These are phyloP conservation scores for Pinna nobilis DNA, from an alignment of 1,140 invertebrate genomes.

Conservation along the genomic window DNA sequence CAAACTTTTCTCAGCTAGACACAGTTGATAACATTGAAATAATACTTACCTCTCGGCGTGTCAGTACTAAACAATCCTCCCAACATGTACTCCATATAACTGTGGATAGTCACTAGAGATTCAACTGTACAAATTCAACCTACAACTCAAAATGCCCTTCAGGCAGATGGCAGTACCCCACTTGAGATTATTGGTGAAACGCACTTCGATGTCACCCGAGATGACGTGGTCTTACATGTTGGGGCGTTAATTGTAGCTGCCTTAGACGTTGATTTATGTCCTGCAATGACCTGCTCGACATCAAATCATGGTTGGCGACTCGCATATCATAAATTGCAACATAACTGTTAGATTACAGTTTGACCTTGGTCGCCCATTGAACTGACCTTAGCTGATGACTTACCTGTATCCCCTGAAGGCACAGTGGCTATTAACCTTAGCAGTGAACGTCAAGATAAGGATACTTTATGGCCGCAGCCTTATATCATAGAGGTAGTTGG, in stretches of 20 bases:
- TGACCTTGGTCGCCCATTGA: background rate
- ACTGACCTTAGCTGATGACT: background rate
- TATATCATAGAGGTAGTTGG: background rate
- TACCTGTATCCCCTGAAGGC: background rate
- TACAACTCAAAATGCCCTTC: slow-evolving; percentile 29
- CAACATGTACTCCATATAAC: slow-evolving; percentile 29
- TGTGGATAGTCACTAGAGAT: slow-evolving; percentile 24
- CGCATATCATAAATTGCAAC: background rate
- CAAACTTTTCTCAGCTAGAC: background rate
- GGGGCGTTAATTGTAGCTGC: slow-evolving; percentile 41
- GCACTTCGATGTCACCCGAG: slow-evolving; percentile 21
- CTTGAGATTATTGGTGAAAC: slow-evolving; percentile 35
- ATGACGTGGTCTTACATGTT: slow-evolving; percentile 1
- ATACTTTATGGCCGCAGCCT: background rate
- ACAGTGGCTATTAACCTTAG: background rate
- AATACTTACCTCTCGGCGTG: background rate
- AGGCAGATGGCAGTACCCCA: slow-evolving; percentile 42
- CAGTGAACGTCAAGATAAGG: background rate
- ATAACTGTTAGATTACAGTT: background rate
- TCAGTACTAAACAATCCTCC: slow-evolving; percentile 38
- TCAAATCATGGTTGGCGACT: slow-evolving; percentile 13
- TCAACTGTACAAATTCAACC: background rate
- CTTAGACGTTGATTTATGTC: slow-evolving; percentile 45
- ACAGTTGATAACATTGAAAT: background rate
- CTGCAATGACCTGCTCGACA: slow-evolving; percentile 7